phyloP scores from a whole-genome alignment of 2,797 vertebrate species.

The Peromyscus eremicus region DNA sequence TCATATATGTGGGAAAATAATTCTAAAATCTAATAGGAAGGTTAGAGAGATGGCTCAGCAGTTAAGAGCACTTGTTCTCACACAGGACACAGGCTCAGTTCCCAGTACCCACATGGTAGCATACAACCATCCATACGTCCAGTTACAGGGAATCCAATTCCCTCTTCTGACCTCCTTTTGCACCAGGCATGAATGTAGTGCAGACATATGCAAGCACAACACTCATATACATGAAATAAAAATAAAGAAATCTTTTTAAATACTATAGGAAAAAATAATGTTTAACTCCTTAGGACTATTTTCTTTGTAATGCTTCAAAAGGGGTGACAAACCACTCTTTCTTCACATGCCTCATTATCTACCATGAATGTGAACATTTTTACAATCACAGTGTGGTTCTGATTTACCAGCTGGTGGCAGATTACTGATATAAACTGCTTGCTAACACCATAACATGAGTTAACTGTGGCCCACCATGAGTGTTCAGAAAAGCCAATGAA shows the following conservation, averaged over 20 bases:
- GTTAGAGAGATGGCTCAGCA: background rate
- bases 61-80: background rate
- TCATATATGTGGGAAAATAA: constrained; percentile 3
- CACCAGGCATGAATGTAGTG: too few species aligned
- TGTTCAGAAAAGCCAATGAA: background rate
- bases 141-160: background rate
- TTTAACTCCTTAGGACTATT: background rate
- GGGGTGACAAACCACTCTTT: background rate
- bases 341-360: background rate
- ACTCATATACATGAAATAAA: background rate
- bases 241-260: background rate
- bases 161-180: too few species aligned
- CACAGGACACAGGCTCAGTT: background rate
- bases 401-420: background rate
- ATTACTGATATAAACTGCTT: constrained; percentile 6
- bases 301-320: background rate
- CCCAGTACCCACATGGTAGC: background rate
- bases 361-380: background rate
- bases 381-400: background rate
- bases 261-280: background rate
- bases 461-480: background rate
- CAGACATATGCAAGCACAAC: too few species aligned
- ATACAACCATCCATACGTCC: background rate
- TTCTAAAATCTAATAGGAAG: background rate
- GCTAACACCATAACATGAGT: constrained; percentile 2